Evolutionary conservation across 2,888 invertebrate genomes (phyloP).

Genomic region (Drosophila antonietae): DNA sequence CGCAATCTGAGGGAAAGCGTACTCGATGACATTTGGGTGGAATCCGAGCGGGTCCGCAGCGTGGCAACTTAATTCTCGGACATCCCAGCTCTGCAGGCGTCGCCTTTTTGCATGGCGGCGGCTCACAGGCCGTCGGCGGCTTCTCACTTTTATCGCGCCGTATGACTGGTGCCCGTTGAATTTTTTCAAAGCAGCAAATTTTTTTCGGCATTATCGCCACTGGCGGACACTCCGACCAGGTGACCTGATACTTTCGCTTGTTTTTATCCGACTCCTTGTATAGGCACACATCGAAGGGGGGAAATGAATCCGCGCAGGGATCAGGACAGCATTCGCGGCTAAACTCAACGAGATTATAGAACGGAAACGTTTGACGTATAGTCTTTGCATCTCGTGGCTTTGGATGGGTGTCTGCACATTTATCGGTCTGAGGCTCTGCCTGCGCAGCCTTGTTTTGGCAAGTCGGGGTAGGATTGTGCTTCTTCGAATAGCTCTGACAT

Average conservation of each 20-base stretch:
- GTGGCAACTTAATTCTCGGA: conserved; percentile 27
- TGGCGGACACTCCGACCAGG: conserved; percentile 75
- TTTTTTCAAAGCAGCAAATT: conserved; percentile 54
- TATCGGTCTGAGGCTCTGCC: not conserved
- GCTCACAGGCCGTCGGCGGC: conserved; percentile 22
- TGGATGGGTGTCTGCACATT: conserved; percentile 29
- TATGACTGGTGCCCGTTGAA: conserved; percentile 26
- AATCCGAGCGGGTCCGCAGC: conserved; percentile 21
- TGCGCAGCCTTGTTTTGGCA: not conserved
- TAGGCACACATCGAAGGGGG: conserved; percentile 52
- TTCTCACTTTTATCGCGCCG: conserved; percentile 41
- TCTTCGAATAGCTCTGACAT: conserved; percentile 1
- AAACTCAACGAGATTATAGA: conserved; percentile 42
- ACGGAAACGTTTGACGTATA: conserved; percentile 36
- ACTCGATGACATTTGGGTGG: conserved; percentile 12
- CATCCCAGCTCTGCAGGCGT: conserved; percentile 2
- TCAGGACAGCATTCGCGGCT: conserved; percentile 37
- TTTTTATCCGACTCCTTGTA: conserved; percentile 63
- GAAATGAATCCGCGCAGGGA: conserved; percentile 42
- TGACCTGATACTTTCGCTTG: conserved; percentile 71
- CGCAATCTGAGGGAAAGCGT: conserved; percentile 19
- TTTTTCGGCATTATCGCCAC: conserved; percentile 58
- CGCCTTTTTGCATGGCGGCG: not conserved
- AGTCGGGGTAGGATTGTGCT: conserved; percentile 23
- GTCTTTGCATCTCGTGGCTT: conserved; percentile 17